Evolutionary conservation across 2,797 vertebrate species (phyloP).

Genomic region (Lacerta agilis): DNA sequence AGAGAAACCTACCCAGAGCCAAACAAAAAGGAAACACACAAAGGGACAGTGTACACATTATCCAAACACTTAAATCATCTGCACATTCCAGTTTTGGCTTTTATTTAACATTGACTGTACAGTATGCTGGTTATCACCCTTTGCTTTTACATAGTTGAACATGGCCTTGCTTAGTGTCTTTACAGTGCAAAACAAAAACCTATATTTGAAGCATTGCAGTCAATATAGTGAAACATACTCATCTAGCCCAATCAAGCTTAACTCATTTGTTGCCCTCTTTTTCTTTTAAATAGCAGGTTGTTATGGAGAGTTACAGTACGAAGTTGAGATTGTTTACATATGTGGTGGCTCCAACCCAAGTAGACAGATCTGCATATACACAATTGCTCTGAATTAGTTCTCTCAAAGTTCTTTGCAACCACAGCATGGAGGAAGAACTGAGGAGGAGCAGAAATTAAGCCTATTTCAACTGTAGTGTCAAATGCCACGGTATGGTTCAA

Average conservation of each 20-base stretch:
- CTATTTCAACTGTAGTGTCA: constrained; percentile 63
- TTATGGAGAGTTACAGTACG: background rate
- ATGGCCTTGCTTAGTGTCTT: constrained; percentile 74
- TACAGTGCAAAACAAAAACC: constrained; percentile 61
- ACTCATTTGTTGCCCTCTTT: constrained; percentile 37
- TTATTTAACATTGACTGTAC: constrained; percentile 81
- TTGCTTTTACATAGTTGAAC: constrained; percentile 74
- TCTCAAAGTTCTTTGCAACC: background rate
- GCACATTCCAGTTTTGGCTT: constrained; percentile 86
- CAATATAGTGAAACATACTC: constrained; percentile 1
- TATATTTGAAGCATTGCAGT: constrained; percentile 69
- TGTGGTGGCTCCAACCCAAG: background rate
- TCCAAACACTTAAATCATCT: constrained; percentile 73
- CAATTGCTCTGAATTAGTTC: background rate
- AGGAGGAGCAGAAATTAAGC: constrained; percentile 7
- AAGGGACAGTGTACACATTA: constrained; percentile 77
- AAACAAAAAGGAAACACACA: constrained; percentile 50
- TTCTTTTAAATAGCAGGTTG: background rate
- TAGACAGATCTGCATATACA: background rate
- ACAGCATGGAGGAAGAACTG: constrained; percentile 13
- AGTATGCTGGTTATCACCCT: constrained; percentile 75
- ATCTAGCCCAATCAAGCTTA: constrained; percentile 27
- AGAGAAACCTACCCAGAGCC: constrained; percentile 72
- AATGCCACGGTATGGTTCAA: constrained; percentile 75
- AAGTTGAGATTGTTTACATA: background rate